Base-by-base conservation (phyloP, 1,140 invertebrate species). In the Cepaea nemoralis region DNA sequence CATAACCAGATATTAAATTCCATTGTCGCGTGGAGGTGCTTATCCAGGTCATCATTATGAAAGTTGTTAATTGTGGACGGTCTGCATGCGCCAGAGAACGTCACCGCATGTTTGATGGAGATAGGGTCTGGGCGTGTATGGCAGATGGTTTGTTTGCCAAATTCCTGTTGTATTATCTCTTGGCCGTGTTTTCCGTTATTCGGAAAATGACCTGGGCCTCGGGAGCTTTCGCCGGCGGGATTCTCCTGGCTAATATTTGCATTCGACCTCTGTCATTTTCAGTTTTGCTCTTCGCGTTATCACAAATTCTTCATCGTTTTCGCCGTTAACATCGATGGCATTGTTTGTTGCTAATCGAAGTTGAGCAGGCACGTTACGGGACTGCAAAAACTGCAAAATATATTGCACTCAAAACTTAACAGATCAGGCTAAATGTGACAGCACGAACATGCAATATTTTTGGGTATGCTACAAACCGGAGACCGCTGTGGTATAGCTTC, bases 31-130 rank as follows among this genome's bases (percentile, higher is more conserved):
- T 70, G 69, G 3, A 5, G 24, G 16, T 37, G 35, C 69, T 70
- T 70, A 70, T 70, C 40, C 22, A 39, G 69, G 39, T 70, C 35
- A n/a, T 70, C 69, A 70, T 70, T 70, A 70, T 14, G 69, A 70
- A n/a, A 70, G 40, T 37, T 40, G 69, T 40, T 40, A 37, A 10
- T 12, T 63, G 59, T 63, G 59, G 59, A 63, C 2, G n/a, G n/a
- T 31, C 27, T 63, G 1, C 33, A 19, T 31, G 59, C 6, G 27
- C 22, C 10, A 63, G 16, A 31, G 59, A 63, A 63, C 22, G 59
- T 31, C 27, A 31, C n/a, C 59, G 27, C 27, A 16, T 31, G n/a
- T 63, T 10, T 63, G n/a, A 6, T 6, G 33, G 27, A 63, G 27
- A 63, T 31, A 6, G 59, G 27, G 59, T 12, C 50, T 63, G 59